phyloP scores from a whole-genome alignment of 2,113 vertebrate species.

The Sciurus niger region DNA sequence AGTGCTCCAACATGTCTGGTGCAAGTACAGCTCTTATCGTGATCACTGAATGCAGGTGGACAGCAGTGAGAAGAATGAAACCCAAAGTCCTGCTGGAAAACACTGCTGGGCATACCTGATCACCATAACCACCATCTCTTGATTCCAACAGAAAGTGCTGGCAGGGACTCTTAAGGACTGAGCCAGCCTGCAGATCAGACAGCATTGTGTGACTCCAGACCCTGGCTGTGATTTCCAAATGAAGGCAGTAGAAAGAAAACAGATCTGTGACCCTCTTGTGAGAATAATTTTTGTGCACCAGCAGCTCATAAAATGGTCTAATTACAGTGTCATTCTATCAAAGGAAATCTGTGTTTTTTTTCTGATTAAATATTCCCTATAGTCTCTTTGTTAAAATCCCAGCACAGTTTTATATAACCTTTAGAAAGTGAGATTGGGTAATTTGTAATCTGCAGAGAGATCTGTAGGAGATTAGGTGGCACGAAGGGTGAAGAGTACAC shows the following conservation, averaged over 20 bases:
- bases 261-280: neutral
- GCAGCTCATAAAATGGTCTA: neutral
- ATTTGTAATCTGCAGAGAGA: conserved; percentile 6
- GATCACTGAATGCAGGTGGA: neutral
- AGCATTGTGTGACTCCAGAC: neutral
- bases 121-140: neutral
- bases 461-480: neutral
- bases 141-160: neutral
- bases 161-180: neutral
- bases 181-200: accelerated
- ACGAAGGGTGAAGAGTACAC: too few relatives aligned
- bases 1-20: too few relatives aligned
- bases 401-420: neutral
- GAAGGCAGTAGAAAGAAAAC: neutral
- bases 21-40: neutral
- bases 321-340: neutral
- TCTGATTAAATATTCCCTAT: neutral
- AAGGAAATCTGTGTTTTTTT: neutral
- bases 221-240: neutral
- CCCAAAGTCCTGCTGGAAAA: neutral
- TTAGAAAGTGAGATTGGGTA: neutral
- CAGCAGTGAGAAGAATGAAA: neutral
- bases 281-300: neutral
- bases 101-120: neutral
- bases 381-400: neutral